Evolutionary conservation across 92 coral and sea anemone species (phyloP).

Genomic region (Parazoanthus swiftii): DNA sequence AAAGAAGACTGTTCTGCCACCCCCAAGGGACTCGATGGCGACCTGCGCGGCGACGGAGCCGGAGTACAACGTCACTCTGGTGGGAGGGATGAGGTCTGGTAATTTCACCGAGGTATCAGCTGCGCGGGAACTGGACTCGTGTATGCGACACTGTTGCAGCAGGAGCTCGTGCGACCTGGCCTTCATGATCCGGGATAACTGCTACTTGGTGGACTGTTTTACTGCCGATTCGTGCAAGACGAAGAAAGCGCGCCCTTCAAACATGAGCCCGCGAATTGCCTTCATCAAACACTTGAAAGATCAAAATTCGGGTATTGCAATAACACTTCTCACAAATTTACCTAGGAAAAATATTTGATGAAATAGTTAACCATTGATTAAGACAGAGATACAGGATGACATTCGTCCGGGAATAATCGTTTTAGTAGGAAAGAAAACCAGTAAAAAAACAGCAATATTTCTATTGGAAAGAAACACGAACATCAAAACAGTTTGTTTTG

Average conservation of each 20-base stretch:
- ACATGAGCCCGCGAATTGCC: slow-evolving; percentile 78
- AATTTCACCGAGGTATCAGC: slow-evolving; percentile 73
- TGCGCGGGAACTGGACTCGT: slow-evolving; percentile 75
- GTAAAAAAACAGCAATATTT: too few species aligned
- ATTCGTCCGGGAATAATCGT: too few species aligned
- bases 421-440: too few species aligned
- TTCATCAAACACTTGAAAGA: slow-evolving; percentile 63
- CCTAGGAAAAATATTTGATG: too few species aligned
- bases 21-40: slow-evolving; percentile 35
- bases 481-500: too few species aligned
- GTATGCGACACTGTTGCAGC: slow-evolving; percentile 89
- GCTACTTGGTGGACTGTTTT: slow-evolving; percentile 84
- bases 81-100: slow-evolving; percentile 86
- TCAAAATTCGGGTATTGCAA: slow-evolving; percentile 37
- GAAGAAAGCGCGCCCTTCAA: slow-evolving; percentile 77
- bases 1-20: slow-evolving; percentile 62
- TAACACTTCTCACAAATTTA: too few species aligned
- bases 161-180: slow-evolving; percentile 83
- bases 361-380: too few species aligned
- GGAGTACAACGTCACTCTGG: slow-evolving; percentile 80
- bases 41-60: slow-evolving; percentile 81
- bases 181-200: slow-evolving; percentile 92
- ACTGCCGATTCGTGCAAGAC: slow-evolving; percentile 72
- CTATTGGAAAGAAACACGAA: too few species aligned
- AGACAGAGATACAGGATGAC: too few species aligned